phyloP scores from a whole-genome alignment of 2,113 vertebrate species.

The Ophthalmolycus amberensis region DNA sequence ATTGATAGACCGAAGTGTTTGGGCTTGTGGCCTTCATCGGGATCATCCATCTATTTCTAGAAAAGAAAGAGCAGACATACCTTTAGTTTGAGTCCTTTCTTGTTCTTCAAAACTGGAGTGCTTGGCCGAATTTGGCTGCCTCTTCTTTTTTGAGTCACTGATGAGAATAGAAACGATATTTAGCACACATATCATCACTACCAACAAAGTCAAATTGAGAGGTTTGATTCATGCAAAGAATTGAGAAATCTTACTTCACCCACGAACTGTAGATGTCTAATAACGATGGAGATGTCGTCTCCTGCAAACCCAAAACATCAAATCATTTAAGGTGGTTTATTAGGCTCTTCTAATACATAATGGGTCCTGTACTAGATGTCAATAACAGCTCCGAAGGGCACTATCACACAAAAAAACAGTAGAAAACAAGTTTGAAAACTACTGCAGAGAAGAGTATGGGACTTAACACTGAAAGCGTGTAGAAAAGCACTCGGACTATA shows the following conservation, averaged over 20 bases:
- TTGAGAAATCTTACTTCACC: constrained; percentile 54
- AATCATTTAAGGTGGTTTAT: neutral
- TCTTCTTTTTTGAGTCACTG: constrained; percentile 59
- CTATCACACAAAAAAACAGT: neutral
- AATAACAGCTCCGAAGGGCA: neutral
- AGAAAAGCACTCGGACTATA: neutral
- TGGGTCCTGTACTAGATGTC: neutral
- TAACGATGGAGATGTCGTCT: constrained; percentile 48
- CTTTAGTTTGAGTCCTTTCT: constrained; percentile 28
- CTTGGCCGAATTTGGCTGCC: constrained; percentile 14
- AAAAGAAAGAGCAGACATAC: constrained; percentile 15
- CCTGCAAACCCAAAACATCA: constrained; percentile 30
- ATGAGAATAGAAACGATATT: constrained; percentile 5
- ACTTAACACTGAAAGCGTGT: neutral
- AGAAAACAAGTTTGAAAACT: neutral
- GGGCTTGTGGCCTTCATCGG: neutral
- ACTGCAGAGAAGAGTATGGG: neutral
- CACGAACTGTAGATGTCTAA: constrained; percentile 78
- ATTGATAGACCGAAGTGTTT: neutral
- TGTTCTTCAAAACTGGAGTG: constrained; percentile 17
- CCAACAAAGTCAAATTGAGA: neutral
- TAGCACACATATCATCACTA: neutral
- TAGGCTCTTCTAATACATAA: neutral
- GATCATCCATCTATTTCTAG: neutral
- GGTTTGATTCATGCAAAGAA: neutral